Evolutionary conservation across 2,888 invertebrate species (phyloP), one percentile per base, ranked within the genome.

Genomic region (Drosophila colorata): DNA sequence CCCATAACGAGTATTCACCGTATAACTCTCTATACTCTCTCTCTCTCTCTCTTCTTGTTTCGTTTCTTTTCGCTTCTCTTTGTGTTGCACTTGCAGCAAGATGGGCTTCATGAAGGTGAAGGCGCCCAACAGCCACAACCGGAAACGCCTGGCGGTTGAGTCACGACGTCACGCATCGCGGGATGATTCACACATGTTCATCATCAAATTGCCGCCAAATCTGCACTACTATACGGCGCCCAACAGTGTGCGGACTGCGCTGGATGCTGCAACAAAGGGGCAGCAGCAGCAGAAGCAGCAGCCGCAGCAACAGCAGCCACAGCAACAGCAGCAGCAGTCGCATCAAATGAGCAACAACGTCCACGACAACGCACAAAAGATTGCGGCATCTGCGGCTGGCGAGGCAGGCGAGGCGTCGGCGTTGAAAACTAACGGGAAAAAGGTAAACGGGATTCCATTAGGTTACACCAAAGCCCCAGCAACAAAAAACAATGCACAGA

Each of bases 141-240:
- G 96, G 84, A 97, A 97, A 92, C 94, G 97, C 18, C 92, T 97
- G 69, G 96, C 97, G 0, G 96, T 95, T 57, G 95, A 96, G 91
- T 95, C 95, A 70, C 93, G 95, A 67, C 94, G 95, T 78, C 95
- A 95, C 90, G 94, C 94, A 61, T 91, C 93, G 74, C 94, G 95
- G 0, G 95, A 95, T 77, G 97, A 97, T 91, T 97, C 97, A 33
- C 95, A 96, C 92, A 96, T 97, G 95, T 97, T 95, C 93, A 95
- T 97, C 90, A 96, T 97, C 77, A 97, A 97, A 90, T 93, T 97
- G 52, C 97, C 97, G 0, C 96, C 97, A n/a, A 96, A 96, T 91
- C 95, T 95, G 14, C 95, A 95, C 83, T 97, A 96, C 91, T 97
- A 97, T 92, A 94, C 94, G 4, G 94, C 95, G 83, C 94, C 95